Conservation (phyloP, 2,888 invertebrate species). For the Polylopha cassiicola region DNA sequence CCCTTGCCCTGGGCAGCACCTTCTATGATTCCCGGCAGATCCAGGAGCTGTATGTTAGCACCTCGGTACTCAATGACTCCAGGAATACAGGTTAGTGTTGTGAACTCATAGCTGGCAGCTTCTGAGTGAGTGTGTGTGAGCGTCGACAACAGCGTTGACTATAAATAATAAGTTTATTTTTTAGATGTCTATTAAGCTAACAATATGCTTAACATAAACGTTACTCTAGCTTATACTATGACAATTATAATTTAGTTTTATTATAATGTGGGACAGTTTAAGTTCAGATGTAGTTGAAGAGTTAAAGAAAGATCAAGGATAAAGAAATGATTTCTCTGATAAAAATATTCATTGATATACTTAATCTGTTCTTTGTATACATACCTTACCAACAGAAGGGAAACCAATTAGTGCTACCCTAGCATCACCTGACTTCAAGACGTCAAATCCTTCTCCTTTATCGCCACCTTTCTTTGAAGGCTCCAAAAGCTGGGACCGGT, state of each 20-base stretch:
- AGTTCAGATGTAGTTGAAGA: too few species aligned
- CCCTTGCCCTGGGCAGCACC: constrained; percentile 97
- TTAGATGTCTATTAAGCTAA: background rate
- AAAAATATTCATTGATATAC: too few species aligned
- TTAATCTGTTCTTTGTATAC: too few species aligned
- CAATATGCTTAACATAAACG: background rate
- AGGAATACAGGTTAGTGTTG: constrained; percentile 98
- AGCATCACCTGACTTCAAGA: constrained; percentile 99
- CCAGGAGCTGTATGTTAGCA: constrained; percentile 97
- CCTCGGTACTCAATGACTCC: constrained; percentile 99
- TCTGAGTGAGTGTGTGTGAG: constrained; percentile 98
- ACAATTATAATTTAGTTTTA: background rate
- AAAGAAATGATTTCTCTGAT: too few species aligned
- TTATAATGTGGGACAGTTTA: too few species aligned
- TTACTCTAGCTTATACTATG: background rate
- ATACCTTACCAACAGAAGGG: constrained; percentile 97
- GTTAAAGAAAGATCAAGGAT: too few species aligned
- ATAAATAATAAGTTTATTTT: constrained; percentile 33
- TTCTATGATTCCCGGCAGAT: constrained; percentile 99
- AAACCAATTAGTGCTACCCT: constrained; percentile 98
- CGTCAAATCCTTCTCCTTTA: constrained; percentile 99
- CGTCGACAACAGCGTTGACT: constrained; percentile 96
- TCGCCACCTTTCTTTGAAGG: constrained; percentile 93
- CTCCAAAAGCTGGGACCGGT: constrained; percentile 94
- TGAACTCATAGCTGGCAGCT: constrained; percentile 98